Base-by-base conservation (phyloP, 2,888 invertebrate genomes). In the Microchrysa polita region DNA sequence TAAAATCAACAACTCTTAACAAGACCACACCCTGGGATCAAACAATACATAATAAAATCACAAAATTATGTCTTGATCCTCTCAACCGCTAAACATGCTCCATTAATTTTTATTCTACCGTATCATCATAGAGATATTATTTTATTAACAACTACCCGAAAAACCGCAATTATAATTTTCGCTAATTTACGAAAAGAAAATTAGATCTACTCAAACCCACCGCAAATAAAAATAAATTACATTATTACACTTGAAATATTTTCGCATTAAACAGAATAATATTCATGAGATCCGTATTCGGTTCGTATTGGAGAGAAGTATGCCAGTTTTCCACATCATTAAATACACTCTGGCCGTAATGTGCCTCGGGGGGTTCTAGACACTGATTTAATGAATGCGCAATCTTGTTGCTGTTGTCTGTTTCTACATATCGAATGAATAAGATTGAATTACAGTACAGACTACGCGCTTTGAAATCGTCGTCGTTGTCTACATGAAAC, bases 291-390 rank as follows among this genome's bases (percentile, higher is more conserved):
- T 69, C 69, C 69, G 57, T 69, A 69, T 69, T 69, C 20, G 69
- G 69, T 34, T 18, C 18, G 20, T 57, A 40, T 55, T 69, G 44
- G 65, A 34, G n/a, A 7, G 7, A 42, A 18, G 20, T 20, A 20
- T 52, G 67, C 34, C 55, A 69, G 55, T 69, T 53, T 69, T 69
- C 69, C 69, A 69, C 69, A 40, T 69, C 69, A 69, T 69, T 69
- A 57, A 69, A 55, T 69, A 69, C n/a, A n/a, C 55, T 40, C 69
- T 55, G 34, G 55, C 42, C 69, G 23, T 34, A 7, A 7, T 67
- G 69, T 69, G 67, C 53, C 27, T 48, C n/a, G n/a, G 2, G 16
- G 42, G 12, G 48, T n/a, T 48, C 16, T 34, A 34, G 27, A 5
- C 27, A 34, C 4, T 48, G 48, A 12, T 48, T 12, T 5, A 4